Evolutionary conservation across 2,113 vertebrate species (phyloP).

Genomic region (Corythaixoides concolor): DNA sequence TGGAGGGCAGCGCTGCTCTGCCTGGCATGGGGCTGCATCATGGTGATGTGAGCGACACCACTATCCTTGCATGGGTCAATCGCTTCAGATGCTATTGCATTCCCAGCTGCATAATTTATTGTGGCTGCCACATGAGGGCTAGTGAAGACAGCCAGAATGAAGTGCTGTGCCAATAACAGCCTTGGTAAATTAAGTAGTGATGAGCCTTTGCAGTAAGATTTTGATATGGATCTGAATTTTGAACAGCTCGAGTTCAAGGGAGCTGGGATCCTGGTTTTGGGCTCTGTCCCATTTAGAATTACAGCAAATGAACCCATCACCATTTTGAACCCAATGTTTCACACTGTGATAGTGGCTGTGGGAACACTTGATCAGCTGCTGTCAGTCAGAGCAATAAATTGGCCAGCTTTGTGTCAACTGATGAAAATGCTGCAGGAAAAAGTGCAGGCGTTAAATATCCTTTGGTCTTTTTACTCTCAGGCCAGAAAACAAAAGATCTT

Average conservation of each 20-base stretch:
- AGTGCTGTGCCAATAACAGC: constrained; percentile 52
- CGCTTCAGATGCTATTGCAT: background rate
- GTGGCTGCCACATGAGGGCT: constrained; percentile 11
- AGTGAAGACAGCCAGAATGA: constrained; percentile 50
- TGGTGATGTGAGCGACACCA: background rate
- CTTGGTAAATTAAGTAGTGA: constrained; percentile 60
- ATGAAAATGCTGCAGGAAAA: constrained; percentile 50
- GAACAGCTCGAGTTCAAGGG: constrained; percentile 58
- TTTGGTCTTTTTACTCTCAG: constrained; percentile 16
- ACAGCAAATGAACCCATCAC: constrained; percentile 64
- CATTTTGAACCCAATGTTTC: constrained; percentile 68
- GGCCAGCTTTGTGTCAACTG: constrained; percentile 55
- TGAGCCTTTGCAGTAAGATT: constrained; percentile 50
- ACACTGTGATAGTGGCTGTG: constrained; percentile 59
- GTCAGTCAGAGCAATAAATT: constrained; percentile 67
- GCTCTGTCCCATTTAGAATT: constrained; percentile 62
- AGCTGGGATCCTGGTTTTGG: constrained; percentile 51
- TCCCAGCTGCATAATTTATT: constrained; percentile 54
- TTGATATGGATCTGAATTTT: constrained; percentile 56
- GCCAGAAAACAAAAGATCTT: background rate
- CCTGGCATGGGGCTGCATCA: background rate
- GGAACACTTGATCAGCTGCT: constrained; percentile 65
- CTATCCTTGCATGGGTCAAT: constrained; percentile 30
- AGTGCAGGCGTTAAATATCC: constrained; percentile 29
- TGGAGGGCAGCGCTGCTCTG: background rate